Evolutionary conservation across 2,888 invertebrate species (phyloP).

Genomic region (Orthosia cruda): DNA sequence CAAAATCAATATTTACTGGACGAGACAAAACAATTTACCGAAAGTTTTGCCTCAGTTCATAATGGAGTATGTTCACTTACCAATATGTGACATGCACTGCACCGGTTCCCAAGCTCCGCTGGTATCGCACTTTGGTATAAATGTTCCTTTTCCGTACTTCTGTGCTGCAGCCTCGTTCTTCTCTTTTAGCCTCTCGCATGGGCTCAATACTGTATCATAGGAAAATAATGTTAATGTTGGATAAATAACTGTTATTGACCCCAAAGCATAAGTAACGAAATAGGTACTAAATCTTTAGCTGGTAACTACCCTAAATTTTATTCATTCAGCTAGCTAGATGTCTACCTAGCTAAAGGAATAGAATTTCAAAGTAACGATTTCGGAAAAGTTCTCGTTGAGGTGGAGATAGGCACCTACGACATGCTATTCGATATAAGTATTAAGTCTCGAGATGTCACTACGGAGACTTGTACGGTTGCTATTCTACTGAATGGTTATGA

Average conservation of each 20-base stretch:
- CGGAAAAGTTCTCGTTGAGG: background rate
- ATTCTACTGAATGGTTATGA: background rate
- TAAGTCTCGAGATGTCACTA: background rate
- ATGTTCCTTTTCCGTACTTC: slow-evolving; percentile 94
- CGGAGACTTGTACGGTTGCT: background rate
- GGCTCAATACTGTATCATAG: slow-evolving; percentile 92
- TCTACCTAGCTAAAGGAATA: background rate
- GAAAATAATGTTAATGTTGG: background rate
- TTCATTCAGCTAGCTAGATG: background rate
- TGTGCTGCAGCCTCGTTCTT: slow-evolving; percentile 95
- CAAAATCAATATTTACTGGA: background rate
- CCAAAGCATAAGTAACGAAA: background rate
- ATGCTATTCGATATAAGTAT: background rate
- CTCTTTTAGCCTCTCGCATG: slow-evolving; percentile 95
- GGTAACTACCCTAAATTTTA: background rate
- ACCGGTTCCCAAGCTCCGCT: slow-evolving; percentile 96
- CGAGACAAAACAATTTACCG: background rate
- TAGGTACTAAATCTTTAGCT: background rate
- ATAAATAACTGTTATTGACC: background rate
- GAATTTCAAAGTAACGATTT: background rate
- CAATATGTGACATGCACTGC: slow-evolving; percentile 94
- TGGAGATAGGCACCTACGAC: background rate
- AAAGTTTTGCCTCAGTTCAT: no score
- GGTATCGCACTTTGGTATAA: slow-evolving; percentile 95
- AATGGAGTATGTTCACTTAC: slow-evolving; percentile 72